Evolutionary conservation across 2,797 vertebrate species (phyloP).

Genomic region (Phaenicophaeus curvirostris): DNA sequence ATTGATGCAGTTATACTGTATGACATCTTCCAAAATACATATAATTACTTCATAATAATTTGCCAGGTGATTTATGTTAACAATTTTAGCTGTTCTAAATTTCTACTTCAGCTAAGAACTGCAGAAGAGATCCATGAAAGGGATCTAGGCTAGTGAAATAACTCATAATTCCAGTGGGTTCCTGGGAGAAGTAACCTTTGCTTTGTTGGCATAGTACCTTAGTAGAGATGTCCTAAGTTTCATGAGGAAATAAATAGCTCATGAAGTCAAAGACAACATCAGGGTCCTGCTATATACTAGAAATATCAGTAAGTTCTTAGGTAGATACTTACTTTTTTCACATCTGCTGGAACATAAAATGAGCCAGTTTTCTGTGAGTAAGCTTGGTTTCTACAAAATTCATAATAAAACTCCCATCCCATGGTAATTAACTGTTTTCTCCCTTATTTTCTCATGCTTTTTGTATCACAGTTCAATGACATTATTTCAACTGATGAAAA

Average conservation of each 20-base stretch:
- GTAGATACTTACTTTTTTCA: not conserved
- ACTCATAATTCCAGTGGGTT: not conserved
- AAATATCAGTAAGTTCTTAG: not conserved
- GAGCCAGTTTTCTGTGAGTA: not conserved
- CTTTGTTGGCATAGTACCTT: not conserved
- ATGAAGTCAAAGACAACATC: not conserved
- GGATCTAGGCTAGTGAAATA: not conserved
- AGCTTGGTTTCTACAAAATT: not conserved
- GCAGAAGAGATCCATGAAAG: not conserved
- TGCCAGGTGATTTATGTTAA: constrained; percentile 9
- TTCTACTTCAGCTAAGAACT: not conserved
- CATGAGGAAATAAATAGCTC: not conserved
- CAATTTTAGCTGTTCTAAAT: not conserved
- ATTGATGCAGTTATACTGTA: constrained; percentile 5
- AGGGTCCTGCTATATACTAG: not conserved
- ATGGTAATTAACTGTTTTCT: no score
- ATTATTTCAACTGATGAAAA: no score
- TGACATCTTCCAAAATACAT: constrained; percentile 14
- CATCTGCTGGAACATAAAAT: not conserved
- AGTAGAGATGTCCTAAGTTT: not conserved
- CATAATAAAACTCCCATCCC: not conserved
- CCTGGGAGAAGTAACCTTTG: not conserved
- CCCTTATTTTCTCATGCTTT: no score
- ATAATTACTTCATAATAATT: constrained; percentile 14
- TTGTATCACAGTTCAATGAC: no score